Conservation (phyloP, 2,797 vertebrate species). For the Dipus sagitta region DNA sequence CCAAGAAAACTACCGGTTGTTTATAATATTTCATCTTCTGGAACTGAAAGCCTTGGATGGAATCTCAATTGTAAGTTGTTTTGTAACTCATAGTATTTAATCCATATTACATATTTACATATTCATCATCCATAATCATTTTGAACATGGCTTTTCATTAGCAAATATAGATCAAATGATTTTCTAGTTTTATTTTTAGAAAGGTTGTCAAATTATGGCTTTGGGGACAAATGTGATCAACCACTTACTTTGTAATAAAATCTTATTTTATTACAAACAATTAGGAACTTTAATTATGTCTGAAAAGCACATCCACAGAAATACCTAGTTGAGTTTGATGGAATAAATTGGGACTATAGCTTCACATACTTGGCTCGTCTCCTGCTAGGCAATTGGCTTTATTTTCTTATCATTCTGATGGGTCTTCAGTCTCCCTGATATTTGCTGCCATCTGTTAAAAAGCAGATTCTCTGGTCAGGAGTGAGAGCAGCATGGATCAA, state of each 20-base stretch:
- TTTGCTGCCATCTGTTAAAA: no score
- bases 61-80: conserved; percentile 89
- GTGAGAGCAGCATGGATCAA: no score
- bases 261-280: not conserved
- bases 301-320: not conserved
- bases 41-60: conserved; percentile 94
- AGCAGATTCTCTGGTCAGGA: no score
- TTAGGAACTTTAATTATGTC: conserved; percentile 18
- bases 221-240: not conserved
- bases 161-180: not conserved
- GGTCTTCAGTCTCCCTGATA: no score
- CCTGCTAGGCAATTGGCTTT: not conserved
- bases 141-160: conserved; percentile 24
- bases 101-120: not conserved
- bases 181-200: not conserved
- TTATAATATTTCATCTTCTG: conserved; percentile 92
- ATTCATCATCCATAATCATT: conserved; percentile 5
- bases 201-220: not conserved
- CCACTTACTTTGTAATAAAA: conserved; percentile 9
- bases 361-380: not conserved
- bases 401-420: no score
- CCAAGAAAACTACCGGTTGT: conserved; percentile 92
- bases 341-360: not conserved
- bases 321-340: not conserved
- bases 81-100: conserved; percentile 43